phyloP scores from a whole-genome alignment of 2,797 vertebrate species.

The Diplodus puntazzo region DNA sequence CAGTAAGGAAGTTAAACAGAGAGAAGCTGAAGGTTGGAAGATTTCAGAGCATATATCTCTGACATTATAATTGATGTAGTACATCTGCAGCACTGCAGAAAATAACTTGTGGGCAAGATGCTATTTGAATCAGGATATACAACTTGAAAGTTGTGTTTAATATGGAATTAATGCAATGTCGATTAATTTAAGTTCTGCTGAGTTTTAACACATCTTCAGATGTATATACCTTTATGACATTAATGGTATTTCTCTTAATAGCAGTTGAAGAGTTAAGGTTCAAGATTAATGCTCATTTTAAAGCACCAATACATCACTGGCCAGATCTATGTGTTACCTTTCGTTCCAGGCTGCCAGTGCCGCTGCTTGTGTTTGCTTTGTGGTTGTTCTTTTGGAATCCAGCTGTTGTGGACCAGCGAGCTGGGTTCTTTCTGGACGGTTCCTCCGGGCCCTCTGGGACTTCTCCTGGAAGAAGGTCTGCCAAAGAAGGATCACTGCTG shows the following conservation, averaged over 20 bases:
- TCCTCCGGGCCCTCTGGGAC: slow-evolving; percentile 87
- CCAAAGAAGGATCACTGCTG: slow-evolving; percentile 95
- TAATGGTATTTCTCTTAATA: slow-evolving; percentile 7
- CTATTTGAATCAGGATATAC: slow-evolving; percentile 17
- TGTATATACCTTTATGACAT: background rate
- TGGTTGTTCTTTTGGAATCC: slow-evolving; percentile 90
- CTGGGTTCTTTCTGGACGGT: slow-evolving; percentile 93
- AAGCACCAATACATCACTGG: background rate
- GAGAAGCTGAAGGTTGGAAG: slow-evolving; percentile 42
- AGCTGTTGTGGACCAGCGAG: slow-evolving; percentile 93
- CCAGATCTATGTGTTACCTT: slow-evolving; percentile 85
- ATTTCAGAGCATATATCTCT: slow-evolving; percentile 50
- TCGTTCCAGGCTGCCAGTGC: slow-evolving; percentile 87
- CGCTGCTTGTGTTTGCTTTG: slow-evolving; percentile 60
- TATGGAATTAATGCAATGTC: background rate
- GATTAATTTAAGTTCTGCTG: background rate
- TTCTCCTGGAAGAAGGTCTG: slow-evolving; percentile 83
- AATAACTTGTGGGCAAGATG: slow-evolving; percentile 32
- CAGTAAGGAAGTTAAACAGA: slow-evolving; percentile 28
- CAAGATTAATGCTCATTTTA: background rate
- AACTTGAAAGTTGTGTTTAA: slow-evolving; percentile 3
- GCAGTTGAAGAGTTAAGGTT: background rate
- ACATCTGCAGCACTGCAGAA: slow-evolving; percentile 25
- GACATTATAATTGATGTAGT: slow-evolving; percentile 52
- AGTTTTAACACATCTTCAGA: background rate